These are phyloP conservation scores for Echinarachnius parma DNA, from an alignment of 53 echinoderm and acorn worm genomes.

Conservation along the genomic window DNA sequence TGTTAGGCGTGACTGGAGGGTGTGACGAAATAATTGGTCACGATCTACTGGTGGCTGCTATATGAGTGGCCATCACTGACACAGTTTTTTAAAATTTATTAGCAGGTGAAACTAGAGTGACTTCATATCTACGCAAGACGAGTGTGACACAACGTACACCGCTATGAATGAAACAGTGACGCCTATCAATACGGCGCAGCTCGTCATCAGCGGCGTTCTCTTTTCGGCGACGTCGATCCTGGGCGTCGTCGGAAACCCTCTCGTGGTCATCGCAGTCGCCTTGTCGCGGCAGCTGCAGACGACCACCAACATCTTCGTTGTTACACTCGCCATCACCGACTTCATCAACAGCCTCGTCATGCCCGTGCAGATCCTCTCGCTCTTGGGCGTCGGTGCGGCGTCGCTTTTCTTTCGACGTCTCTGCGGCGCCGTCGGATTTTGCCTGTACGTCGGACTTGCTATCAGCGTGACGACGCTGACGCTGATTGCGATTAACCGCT, in stretches of 20 bases:
- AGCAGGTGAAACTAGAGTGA: too few species aligned
- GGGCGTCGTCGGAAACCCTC: slow-evolving; percentile 6
- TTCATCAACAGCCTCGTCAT: slow-evolving; percentile 20
- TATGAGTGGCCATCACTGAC: too few species aligned
- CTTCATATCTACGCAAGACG: too few species aligned
- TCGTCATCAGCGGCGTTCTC: too few species aligned
- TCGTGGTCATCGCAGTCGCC: slow-evolving; percentile 9
- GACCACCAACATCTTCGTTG: slow-evolving; percentile 18
- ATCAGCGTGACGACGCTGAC: slow-evolving; percentile 7
- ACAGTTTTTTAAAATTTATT: too few species aligned
- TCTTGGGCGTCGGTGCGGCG: neutral
- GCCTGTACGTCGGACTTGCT: neutral
- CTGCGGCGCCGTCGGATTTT: neutral
- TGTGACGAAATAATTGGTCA: too few species aligned
- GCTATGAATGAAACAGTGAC: too few species aligned
- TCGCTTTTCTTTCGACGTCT: neutral
- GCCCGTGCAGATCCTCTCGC: slow-evolving; percentile 21
- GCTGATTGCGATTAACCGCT: slow-evolving; percentile 18
- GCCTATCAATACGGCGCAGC: too few species aligned
- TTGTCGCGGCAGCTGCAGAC: slow-evolving; percentile 21
- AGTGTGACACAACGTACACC: too few species aligned
- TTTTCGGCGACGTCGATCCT: slow-evolving; percentile 16
- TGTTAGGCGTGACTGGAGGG: too few species aligned
- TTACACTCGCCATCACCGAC: slow-evolving; percentile 5
- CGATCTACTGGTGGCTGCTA: too few species aligned